These are phyloP conservation scores for Lepetodrilus schrolli DNA, from an alignment of 2,888 invertebrate species.

Conservation along the genomic window DNA sequence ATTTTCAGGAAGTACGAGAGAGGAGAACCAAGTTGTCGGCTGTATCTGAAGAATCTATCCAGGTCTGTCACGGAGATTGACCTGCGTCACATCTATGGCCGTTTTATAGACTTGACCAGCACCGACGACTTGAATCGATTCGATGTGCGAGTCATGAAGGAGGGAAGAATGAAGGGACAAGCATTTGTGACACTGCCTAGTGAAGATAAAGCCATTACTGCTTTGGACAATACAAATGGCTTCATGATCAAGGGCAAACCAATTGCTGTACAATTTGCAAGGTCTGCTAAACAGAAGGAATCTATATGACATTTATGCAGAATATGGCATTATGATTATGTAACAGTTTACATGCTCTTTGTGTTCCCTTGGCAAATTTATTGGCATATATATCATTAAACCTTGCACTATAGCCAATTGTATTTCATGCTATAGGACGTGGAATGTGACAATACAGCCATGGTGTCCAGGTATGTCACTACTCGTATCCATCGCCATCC, in stretches of 20 bases:
- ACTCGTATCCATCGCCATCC: too few relatives aligned
- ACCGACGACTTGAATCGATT: conserved; percentile 77
- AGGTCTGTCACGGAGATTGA: conserved; percentile 84
- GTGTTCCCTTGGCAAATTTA: neutral
- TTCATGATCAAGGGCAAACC: conserved; percentile 90
- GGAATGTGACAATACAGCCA: too few relatives aligned
- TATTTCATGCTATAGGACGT: too few relatives aligned
- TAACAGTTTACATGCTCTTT: neutral
- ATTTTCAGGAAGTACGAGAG: conserved; percentile 90
- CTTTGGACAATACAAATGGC: conserved; percentile 90
- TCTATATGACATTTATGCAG: neutral
- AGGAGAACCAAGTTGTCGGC: conserved; percentile 86
- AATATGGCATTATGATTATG: neutral
- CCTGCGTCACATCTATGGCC: conserved; percentile 84
- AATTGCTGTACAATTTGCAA: conserved; percentile 82
- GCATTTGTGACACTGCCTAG: conserved; percentile 90
- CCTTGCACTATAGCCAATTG: too few relatives aligned
- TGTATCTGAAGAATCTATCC: conserved; percentile 94
- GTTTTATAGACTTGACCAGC: conserved; percentile 79
- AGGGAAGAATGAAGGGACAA: conserved; percentile 97
- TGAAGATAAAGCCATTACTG: conserved; percentile 82
- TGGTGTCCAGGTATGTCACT: too few relatives aligned
- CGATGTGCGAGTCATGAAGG: conserved; percentile 89
- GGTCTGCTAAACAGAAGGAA: conserved; percentile 20
- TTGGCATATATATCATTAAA: neutral